Evolutionary conservation across 1,140 invertebrate species (phyloP).

Genomic region (Cecropterus lyciades): DNA sequence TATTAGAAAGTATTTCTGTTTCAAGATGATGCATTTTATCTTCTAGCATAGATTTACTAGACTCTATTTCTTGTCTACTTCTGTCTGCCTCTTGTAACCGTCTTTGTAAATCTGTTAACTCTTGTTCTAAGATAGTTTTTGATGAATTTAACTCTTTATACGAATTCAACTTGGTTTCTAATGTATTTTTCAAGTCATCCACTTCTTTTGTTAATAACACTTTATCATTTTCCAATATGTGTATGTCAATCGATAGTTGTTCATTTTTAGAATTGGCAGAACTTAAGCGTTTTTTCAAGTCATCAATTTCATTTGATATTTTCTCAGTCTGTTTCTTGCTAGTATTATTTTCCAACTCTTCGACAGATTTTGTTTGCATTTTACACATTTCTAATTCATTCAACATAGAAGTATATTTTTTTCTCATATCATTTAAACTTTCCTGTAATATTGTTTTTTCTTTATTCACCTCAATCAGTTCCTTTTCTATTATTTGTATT

Average conservation of each 20-base stretch:
- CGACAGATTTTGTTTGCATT: slow-evolving; percentile 62
- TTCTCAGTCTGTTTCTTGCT: slow-evolving; percentile 61
- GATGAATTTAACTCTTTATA: slow-evolving; percentile 55
- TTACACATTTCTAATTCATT: slow-evolving; percentile 69
- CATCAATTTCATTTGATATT: slow-evolving; percentile 69
- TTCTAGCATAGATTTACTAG: slow-evolving; percentile 53
- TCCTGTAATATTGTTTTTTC: slow-evolving; percentile 77
- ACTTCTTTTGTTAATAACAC: slow-evolving; percentile 73
- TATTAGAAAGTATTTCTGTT: slow-evolving; percentile 32
- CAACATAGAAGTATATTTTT: slow-evolving; percentile 81
- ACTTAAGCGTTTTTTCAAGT: slow-evolving; percentile 66
- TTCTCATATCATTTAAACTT: slow-evolving; percentile 70
- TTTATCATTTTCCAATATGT: slow-evolving; percentile 81
- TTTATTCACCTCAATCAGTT: slow-evolving; percentile 65
- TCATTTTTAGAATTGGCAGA: slow-evolving; percentile 71
- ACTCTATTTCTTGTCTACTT: slow-evolving; percentile 60
- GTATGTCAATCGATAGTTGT: slow-evolving; percentile 74
- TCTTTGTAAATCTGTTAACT: slow-evolving; percentile 56
- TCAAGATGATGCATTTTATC: slow-evolving; percentile 54
- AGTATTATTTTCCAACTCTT: slow-evolving; percentile 61
- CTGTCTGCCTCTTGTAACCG: slow-evolving; percentile 55
- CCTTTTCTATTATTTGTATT: slow-evolving; percentile 74
- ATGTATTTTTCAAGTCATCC: slow-evolving; percentile 63
- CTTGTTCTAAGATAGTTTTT: slow-evolving; percentile 57
- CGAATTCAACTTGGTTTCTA: slow-evolving; percentile 48